Evolutionary conservation across 2,888 invertebrate species (phyloP).

Genomic region (Troides oblongomaculatus): DNA sequence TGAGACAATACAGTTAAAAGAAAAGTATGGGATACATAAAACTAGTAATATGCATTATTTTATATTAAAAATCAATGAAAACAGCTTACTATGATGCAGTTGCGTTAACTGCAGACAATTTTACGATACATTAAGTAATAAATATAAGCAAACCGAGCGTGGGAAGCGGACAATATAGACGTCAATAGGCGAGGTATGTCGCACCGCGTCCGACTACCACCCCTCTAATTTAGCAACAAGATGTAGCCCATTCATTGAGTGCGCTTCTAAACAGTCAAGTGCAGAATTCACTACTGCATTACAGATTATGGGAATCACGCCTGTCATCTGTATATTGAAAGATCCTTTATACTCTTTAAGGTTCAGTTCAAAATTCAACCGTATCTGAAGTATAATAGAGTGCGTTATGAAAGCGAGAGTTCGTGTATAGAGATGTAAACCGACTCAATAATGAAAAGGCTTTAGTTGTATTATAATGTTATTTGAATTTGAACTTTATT

Average conservation of each 20-base stretch:
- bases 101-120: slow-evolving; percentile 37
- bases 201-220: slow-evolving; percentile 42
- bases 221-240: slow-evolving; percentile 59
- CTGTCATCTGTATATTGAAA: slow-evolving; percentile 41
- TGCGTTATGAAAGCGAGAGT: slow-evolving; percentile 33
- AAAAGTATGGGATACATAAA: too few relatives aligned
- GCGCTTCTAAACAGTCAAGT: slow-evolving; percentile 61
- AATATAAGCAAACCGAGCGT: slow-evolving; percentile 51
- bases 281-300: slow-evolving; percentile 70
- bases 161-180: slow-evolving; percentile 48
- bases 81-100: not conserved
- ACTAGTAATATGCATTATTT: not conserved
- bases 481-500: slow-evolving; percentile 37
- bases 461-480: slow-evolving; percentile 33
- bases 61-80: not conserved
- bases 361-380: not conserved
- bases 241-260: slow-evolving; percentile 60
- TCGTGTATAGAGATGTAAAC: slow-evolving; percentile 42
- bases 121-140: slow-evolving; percentile 49
- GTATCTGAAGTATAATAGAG: slow-evolving; percentile 30
- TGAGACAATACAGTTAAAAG: too few relatives aligned
- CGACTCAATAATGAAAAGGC: slow-evolving; percentile 36
- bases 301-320: slow-evolving; percentile 78
- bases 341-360: slow-evolving; percentile 26
- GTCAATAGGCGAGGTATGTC: slow-evolving; percentile 33